Percentiles rank a stretch among this genome's conserved stretches.
Evolutionary conservation across 2,113 vertebrate genomes (phyloP).

Genomic region (Meles meles): DNA sequence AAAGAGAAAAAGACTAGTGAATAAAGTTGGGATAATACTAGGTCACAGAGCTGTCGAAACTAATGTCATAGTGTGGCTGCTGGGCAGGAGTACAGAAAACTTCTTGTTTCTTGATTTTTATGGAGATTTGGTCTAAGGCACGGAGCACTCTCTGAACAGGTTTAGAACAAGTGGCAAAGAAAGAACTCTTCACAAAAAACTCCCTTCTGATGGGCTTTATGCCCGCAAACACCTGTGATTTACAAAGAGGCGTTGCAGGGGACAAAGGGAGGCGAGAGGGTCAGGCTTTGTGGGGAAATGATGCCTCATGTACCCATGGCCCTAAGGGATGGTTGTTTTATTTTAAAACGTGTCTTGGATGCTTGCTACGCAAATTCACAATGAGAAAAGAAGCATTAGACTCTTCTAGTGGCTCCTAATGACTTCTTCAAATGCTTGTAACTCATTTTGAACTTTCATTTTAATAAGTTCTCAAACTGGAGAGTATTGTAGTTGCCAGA

Average conservation of each 20-base stretch:
- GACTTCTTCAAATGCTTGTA: constrained; percentile 58
- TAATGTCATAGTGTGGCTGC: constrained; percentile 85
- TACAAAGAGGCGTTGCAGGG: constrained; percentile 77
- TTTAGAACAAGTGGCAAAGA: constrained; percentile 87
- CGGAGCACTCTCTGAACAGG: constrained; percentile 87
- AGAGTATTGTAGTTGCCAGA: not conserved
- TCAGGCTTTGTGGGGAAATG: constrained; percentile 70
- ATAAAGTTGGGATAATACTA: constrained; percentile 92
- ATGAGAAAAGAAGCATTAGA: not conserved
- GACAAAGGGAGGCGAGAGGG: constrained; percentile 71
- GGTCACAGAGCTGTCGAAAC: constrained; percentile 87
- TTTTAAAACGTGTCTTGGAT: constrained; percentile 65
- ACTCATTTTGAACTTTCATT: constrained; percentile 29
- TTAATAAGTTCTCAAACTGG: not conserved
- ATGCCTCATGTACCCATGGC: constrained; percentile 77
- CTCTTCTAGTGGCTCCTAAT: constrained; percentile 32
- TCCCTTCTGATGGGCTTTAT: constrained; percentile 80
- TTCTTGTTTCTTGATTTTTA: constrained; percentile 90
- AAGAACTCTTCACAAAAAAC: constrained; percentile 84
- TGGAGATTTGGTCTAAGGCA: constrained; percentile 89
- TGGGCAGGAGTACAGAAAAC: constrained; percentile 83
- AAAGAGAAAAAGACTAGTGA: constrained; percentile 83
- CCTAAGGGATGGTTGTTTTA: constrained; percentile 42
- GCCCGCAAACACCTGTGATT: constrained; percentile 90
- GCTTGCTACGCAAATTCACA: constrained; percentile 53